These are phyloP conservation scores for Sprattus sprattus DNA, from an alignment of 2,113 vertebrate genomes.

Conservation along the genomic window DNA sequence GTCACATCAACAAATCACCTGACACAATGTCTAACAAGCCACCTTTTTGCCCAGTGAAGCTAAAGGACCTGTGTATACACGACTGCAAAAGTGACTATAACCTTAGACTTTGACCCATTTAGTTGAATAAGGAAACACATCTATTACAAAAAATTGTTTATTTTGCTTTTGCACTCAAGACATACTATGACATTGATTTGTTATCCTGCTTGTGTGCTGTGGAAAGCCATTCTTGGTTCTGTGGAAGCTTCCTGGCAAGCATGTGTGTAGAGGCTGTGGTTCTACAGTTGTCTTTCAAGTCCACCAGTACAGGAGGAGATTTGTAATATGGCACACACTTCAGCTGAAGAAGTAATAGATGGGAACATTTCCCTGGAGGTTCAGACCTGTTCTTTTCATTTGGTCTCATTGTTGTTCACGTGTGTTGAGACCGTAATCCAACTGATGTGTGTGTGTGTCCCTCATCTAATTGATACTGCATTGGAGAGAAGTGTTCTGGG, in stretches of 20 bases:
- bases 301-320: not conserved
- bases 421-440: conserved; percentile 19
- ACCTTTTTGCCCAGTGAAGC: not conserved
- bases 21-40: not conserved
- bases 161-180: not conserved
- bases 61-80: not conserved
- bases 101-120: too few relatives aligned
- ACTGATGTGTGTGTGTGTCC: not conserved
- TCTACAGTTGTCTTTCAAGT: not conserved
- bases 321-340: not conserved
- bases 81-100: not conserved
- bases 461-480: not conserved
- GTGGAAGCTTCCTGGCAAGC: conserved; percentile 13
- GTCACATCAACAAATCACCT: not conserved
- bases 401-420: not conserved
- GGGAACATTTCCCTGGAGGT: conserved; percentile 31
- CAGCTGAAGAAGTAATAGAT: conserved; percentile 32
- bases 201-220: not conserved
- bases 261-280: conserved; percentile 16
- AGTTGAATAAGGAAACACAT: too few relatives aligned
- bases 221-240: conserved; percentile 17
- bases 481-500: not conserved
- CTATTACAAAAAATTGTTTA: not conserved
- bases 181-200: not conserved
- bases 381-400: not conserved